A percentile compares a stretch with the other conserved stretches of the same genome.
Evolutionary conservation across 1,140 invertebrate genomes (phyloP).

Genomic region (Zophobas morio): DNA sequence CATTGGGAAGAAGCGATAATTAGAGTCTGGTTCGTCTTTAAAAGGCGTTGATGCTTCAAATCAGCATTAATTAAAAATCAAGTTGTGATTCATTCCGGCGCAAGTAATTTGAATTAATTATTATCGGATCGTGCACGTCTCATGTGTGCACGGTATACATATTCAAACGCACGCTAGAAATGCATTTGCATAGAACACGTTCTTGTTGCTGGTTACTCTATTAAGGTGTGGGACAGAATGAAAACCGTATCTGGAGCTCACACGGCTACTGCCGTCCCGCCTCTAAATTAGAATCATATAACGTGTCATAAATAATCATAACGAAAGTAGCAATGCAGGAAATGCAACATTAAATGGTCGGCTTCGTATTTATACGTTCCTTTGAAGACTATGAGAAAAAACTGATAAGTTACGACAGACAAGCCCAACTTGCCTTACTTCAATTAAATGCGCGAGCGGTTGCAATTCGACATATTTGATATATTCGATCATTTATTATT

Average conservation of each 20-base stretch:
- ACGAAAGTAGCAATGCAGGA: conserved; percentile 23
- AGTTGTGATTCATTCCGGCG: conserved; percentile 45
- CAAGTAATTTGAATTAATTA: conserved; percentile 56
- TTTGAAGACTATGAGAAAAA: conserved; percentile 17
- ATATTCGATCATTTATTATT: conserved; percentile 10
- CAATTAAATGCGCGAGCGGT: conserved; percentile 24
- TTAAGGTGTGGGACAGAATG: conserved; percentile 35
- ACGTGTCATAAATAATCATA: conserved; percentile 39
- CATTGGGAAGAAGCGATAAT: conserved; percentile 17
- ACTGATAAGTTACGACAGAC: conserved; percentile 26
- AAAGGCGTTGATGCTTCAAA: conserved; percentile 51
- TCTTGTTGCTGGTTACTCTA: conserved; percentile 22
- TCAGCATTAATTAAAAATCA: conserved; percentile 53
- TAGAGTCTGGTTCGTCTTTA: conserved; percentile 23
- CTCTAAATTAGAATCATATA: conserved; percentile 31
- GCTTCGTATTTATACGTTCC: conserved; percentile 10
- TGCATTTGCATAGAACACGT: conserved; percentile 53
- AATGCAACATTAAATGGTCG: conserved; percentile 28
- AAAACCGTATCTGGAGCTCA: conserved; percentile 36
- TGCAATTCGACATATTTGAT: neutral
- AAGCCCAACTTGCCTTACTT: conserved; percentile 24
- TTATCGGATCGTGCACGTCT: conserved; percentile 51
- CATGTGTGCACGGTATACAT: conserved; percentile 45
- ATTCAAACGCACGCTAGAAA: conserved; percentile 51
- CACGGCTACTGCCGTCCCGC: conserved; percentile 1